These are phyloP conservation scores for Pygmarrhopalites habei DNA, from an alignment of 1,140 invertebrate genomes.

Conservation along the genomic window DNA sequence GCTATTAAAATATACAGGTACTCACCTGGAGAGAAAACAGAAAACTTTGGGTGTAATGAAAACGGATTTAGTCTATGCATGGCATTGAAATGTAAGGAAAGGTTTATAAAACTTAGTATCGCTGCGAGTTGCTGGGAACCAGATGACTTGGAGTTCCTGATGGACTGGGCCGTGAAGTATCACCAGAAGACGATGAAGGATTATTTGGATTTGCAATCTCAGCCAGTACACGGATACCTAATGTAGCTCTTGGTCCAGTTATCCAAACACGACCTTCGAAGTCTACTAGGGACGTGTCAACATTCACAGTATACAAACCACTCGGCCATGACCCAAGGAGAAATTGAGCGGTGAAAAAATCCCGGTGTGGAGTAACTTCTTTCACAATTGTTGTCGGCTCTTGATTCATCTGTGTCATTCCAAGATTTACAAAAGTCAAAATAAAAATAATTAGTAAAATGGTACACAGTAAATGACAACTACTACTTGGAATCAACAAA, in stretches of 20 bases:
- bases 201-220: slow-evolving; percentile 44
- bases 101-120: too few relatives aligned
- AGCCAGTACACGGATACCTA: slow-evolving; percentile 64
- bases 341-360: slow-evolving; percentile 74
- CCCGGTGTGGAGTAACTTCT: slow-evolving; percentile 61
- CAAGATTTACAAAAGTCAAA: too few relatives aligned
- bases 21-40: too few relatives aligned
- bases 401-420: slow-evolving; percentile 21
- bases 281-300: slow-evolving; percentile 65
- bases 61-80: too few relatives aligned
- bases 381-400: slow-evolving; percentile 28
- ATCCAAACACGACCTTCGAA: slow-evolving; percentile 64
- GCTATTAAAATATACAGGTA: too few relatives aligned
- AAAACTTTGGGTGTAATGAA: too few relatives aligned
- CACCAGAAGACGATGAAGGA: background rate
- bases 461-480: background rate
- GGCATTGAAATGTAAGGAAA: too few relatives aligned
- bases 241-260: slow-evolving; percentile 59
- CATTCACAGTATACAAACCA: slow-evolving; percentile 56
- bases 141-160: slow-evolving; percentile 1
- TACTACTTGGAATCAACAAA: too few relatives aligned
- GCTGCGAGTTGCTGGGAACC: too few relatives aligned
- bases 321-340: slow-evolving; percentile 53
- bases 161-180: background rate
- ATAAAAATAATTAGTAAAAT: background rate